phyloP scores from a whole-genome alignment of 2,797 vertebrate species.

The Alosa sapidissima region DNA sequence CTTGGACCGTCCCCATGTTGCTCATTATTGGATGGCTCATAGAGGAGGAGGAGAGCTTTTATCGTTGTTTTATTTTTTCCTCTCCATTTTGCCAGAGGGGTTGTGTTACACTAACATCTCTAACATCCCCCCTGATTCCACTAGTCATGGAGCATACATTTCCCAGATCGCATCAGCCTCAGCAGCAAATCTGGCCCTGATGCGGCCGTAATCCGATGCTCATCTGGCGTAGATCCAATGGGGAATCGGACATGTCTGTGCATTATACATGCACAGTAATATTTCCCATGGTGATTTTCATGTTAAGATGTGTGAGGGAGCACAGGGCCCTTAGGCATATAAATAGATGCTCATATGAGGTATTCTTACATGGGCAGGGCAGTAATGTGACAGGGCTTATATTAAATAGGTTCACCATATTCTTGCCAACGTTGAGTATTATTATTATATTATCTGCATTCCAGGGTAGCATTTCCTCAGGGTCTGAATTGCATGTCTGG shows the following conservation, averaged over 20 bases:
- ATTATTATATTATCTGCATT: neutral
- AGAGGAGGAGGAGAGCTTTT: neutral
- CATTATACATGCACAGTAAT: neutral
- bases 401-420: neutral
- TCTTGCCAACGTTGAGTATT: neutral
- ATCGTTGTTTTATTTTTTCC: neutral
- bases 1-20: neutral
- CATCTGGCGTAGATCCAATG: neutral
- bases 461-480: neutral
- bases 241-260: neutral
- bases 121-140: neutral
- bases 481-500: neutral
- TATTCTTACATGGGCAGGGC: neutral
- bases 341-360: neutral
- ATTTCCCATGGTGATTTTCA: neutral
- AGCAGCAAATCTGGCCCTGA: neutral
- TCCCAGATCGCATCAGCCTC: conserved; percentile 4
- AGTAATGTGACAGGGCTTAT: neutral
- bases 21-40: neutral
- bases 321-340: neutral
- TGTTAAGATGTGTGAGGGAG: neutral
- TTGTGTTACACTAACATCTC: neutral
- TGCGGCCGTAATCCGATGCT: neutral
- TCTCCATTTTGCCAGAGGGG: conserved; percentile 2
- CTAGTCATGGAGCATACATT: neutral